Conservation (phyloP, 2,888 invertebrate genomes). For the Drosophila ustulata region DNA sequence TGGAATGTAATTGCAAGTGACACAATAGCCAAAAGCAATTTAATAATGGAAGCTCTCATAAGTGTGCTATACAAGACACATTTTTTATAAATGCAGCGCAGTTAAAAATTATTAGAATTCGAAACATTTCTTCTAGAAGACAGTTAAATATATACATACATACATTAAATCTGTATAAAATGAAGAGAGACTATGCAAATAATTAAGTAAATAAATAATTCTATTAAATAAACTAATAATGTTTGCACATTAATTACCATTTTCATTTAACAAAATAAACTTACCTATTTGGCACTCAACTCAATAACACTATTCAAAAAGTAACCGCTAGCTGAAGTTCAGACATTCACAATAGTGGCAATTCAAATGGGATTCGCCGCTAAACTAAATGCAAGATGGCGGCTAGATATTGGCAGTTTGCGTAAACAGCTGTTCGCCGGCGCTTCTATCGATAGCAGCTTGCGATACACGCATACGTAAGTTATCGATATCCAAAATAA, state of each 20-base stretch:
- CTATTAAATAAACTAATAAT: too few species aligned
- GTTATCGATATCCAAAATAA: conserved; percentile 2
- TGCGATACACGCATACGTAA: background rate
- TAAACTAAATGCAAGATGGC: conserved; percentile 21
- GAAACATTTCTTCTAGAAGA: too few species aligned
- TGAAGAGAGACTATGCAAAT: too few species aligned
- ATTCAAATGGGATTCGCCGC: conserved; percentile 12
- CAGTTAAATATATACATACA: too few species aligned
- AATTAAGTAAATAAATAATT: too few species aligned
- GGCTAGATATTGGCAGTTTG: conserved; percentile 2
- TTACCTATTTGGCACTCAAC: too few species aligned
- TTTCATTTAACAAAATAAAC: too few species aligned
- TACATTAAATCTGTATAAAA: too few species aligned
- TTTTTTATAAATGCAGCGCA: too few species aligned
- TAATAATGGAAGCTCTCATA: background rate
- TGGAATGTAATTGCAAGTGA: background rate
- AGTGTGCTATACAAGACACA: background rate
- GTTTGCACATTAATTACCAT: too few species aligned
- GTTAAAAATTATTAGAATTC: too few species aligned
- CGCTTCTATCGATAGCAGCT: conserved; percentile 33
- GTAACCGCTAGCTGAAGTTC: conserved; percentile 4
- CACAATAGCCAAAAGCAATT: background rate
- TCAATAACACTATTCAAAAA: conserved; percentile 7
- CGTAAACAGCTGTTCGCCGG: conserved; percentile 32
- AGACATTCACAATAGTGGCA: conserved; percentile 20